These are phyloP conservation scores for Cerastoderma edule DNA, from an alignment of 2,888 invertebrate genomes.

Conservation along the genomic window DNA sequence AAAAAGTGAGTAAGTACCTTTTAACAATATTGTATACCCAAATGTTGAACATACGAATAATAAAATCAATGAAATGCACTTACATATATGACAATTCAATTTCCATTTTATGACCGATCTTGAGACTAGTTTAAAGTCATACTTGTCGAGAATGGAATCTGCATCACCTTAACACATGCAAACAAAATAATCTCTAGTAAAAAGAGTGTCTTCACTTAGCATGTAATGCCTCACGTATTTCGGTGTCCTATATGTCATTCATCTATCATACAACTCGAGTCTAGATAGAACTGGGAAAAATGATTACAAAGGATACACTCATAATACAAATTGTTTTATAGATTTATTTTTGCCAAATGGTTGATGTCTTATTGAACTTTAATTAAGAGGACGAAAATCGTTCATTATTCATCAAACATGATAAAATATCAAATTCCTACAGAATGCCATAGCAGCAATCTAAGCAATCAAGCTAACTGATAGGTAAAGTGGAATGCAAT, in stretches of 20 bases:
- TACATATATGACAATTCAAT: too few species aligned
- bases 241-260: too few species aligned
- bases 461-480: background rate
- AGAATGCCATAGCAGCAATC: background rate
- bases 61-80: constrained; percentile 14
- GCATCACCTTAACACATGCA: background rate
- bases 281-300: too few species aligned
- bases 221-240: too few species aligned
- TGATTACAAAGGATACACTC: too few species aligned
- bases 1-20: constrained; percentile 4
- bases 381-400: background rate
- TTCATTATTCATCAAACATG: background rate
- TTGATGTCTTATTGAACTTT: background rate
- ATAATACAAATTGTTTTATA: too few species aligned
- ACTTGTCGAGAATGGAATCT: background rate
- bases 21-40: constrained; percentile 16
- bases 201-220: too few species aligned
- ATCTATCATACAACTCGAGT: too few species aligned
- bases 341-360: background rate
- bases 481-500: constrained; percentile 30
- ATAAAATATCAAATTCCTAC: background rate
- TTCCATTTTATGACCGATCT: too few species aligned
- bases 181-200: too few species aligned
- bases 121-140: background rate
- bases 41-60: background rate